Conservation (phyloP, 2,797 vertebrate genomes). For the Anomalospiza imberbis region DNA sequence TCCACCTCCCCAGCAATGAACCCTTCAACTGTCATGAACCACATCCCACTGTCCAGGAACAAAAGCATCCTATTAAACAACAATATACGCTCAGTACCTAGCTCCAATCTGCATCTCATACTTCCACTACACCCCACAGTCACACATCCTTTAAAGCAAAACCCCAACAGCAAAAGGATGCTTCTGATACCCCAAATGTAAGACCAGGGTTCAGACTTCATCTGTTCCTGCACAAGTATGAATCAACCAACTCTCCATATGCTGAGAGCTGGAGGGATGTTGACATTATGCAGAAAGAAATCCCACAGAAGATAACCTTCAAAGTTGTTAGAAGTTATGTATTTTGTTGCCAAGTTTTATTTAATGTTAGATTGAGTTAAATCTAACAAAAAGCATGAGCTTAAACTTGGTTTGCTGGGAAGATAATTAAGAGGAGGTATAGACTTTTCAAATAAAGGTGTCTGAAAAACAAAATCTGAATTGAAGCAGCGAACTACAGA, state of each 20-base stretch:
- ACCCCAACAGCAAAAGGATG: neutral
- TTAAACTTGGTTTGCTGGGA: conserved; percentile 11
- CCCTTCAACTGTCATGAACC: neutral
- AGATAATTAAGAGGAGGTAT: conserved; percentile 3
- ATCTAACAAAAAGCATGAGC: conserved; percentile 19
- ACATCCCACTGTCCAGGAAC: neutral
- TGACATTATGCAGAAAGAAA: conserved; percentile 59
- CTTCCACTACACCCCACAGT: neutral
- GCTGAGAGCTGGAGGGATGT: conserved; percentile 25
- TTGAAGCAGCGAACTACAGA: neutral
- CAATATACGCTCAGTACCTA: neutral
- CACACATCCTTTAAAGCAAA: neutral
- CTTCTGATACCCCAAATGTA: neutral
- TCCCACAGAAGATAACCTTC: conserved; percentile 57
- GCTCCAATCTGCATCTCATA: neutral
- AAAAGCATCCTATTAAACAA: neutral
- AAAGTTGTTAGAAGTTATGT: conserved; percentile 46
- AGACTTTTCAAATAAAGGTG: neutral
- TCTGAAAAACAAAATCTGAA: neutral
- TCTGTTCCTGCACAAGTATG: neutral
- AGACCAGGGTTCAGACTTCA: neutral
- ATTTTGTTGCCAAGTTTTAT: conserved; percentile 25
- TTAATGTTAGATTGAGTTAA: conserved; percentile 44
- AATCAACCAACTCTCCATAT: conserved; percentile 10
- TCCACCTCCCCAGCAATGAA: neutral